These are phyloP conservation scores for Lycopodina hypogea DNA, from an alignment of 37 sponge, comb jelly and placozoan genomes.

Conservation along the genomic window DNA sequence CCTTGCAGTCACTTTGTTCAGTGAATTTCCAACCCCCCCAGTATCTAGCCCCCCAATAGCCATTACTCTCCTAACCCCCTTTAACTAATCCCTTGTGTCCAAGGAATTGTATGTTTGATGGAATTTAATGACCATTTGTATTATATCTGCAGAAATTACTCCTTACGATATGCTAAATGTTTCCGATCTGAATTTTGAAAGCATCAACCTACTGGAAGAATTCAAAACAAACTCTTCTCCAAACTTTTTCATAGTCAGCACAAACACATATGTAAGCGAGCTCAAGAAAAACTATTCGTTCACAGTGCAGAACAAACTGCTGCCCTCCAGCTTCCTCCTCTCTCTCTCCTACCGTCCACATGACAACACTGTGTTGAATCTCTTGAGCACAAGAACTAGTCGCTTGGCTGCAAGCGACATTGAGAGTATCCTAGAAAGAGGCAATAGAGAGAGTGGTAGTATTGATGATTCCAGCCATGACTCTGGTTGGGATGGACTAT, in stretches of 20 bases:
- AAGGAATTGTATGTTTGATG: too few relatives aligned
- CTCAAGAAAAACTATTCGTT: slow-evolving; percentile 2
- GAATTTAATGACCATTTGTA: too few relatives aligned
- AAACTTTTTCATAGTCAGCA: slow-evolving; percentile 22
- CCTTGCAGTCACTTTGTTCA: too few relatives aligned
- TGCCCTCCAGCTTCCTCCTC: slow-evolving; percentile 46
- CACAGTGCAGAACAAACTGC: not conserved
- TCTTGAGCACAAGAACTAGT: slow-evolving; percentile 14
- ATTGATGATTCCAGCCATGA: not conserved
- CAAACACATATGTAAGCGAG: not conserved
- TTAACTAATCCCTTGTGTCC: too few relatives aligned
- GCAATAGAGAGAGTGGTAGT: not conserved
- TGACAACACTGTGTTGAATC: slow-evolving; percentile 44
- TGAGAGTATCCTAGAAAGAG: too few relatives aligned
- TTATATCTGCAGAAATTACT: not conserved
- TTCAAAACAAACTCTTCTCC: not conserved
- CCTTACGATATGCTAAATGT: slow-evolving; percentile 1
- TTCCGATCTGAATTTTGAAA: slow-evolving; percentile 9
- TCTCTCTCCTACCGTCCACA: slow-evolving; percentile 56
- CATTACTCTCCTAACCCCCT: too few relatives aligned
- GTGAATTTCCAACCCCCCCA: too few relatives aligned
- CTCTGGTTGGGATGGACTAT: not conserved
- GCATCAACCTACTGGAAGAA: slow-evolving; percentile 17
- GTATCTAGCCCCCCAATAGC: too few relatives aligned
- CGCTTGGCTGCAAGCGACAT: too few relatives aligned